These are phyloP conservation scores for Symphodus melops DNA, from an alignment of 2,113 vertebrate species.

Conservation along the genomic window DNA sequence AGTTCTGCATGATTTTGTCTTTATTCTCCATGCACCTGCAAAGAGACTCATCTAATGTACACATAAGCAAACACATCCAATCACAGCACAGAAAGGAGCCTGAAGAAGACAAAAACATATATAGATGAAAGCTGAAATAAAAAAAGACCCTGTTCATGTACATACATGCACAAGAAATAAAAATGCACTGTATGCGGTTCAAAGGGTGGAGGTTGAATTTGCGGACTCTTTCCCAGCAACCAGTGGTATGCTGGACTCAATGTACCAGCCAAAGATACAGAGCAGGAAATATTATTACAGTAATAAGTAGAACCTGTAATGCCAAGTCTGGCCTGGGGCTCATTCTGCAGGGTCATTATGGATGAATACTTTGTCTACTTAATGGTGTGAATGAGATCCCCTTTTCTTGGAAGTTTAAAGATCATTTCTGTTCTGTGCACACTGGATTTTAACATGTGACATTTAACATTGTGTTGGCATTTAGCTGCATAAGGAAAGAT, in stretches of 20 bases:
- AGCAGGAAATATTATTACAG: too few relatives aligned
- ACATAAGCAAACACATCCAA: neutral
- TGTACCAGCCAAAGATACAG: neutral
- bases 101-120: neutral
- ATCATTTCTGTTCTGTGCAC: too few relatives aligned
- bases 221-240: neutral
- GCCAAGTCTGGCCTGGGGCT: too few relatives aligned
- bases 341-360: too few relatives aligned
- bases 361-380: too few relatives aligned
- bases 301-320: too few relatives aligned
- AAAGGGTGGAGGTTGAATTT: neutral
- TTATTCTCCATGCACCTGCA: neutral
- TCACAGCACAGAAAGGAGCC: neutral
- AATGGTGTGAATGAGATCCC: too few relatives aligned
- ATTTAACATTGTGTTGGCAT: too few relatives aligned
- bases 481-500: too few relatives aligned
- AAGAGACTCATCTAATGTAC: slow-evolving; percentile 2
- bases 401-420: too few relatives aligned
- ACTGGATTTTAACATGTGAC: too few relatives aligned
- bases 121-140: neutral
- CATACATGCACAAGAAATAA: neutral
- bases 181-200: neutral
- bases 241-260: neutral
- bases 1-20: neutral
- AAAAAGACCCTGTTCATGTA: neutral